These are phyloP conservation scores for Ancistrus triradiatus DNA, from an alignment of 2,113 vertebrate genomes.

Conservation along the genomic window DNA sequence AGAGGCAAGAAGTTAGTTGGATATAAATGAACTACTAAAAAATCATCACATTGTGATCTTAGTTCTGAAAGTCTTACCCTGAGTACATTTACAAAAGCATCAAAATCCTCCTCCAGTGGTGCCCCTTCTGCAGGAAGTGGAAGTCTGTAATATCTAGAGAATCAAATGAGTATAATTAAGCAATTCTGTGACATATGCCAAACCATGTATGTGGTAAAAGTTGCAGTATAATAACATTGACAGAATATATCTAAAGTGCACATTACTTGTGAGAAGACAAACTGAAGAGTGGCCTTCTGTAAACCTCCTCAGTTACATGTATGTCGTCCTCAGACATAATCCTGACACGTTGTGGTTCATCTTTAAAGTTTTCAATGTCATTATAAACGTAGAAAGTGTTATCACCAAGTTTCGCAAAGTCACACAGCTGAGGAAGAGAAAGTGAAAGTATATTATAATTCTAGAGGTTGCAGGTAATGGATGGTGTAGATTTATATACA, in stretches of 20 bases:
- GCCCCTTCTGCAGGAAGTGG: constrained; percentile 75
- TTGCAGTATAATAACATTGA: neutral
- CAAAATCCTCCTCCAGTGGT: constrained; percentile 75
- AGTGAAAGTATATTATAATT: neutral
- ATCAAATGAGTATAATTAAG: no score
- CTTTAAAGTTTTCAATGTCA: constrained; percentile 68
- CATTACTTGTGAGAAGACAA: constrained; percentile 73
- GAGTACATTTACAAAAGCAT: constrained; percentile 71
- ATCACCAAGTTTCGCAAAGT: constrained; percentile 77
- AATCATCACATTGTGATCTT: no score
- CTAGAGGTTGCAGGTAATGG: neutral
- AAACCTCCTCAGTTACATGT: constrained; percentile 77
- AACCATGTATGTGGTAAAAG: no score
- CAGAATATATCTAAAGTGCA: neutral
- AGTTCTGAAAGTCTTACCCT: constrained; percentile 65
- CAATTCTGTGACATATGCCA: no score
- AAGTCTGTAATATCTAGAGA: constrained; percentile 78
- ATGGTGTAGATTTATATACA: neutral
- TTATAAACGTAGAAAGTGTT: constrained; percentile 73
- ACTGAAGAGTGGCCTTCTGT: constrained; percentile 74
- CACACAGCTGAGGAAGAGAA: constrained; percentile 61
- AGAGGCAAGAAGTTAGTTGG: neutral
- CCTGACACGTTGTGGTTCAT: constrained; percentile 66
- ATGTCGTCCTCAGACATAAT: constrained; percentile 74
- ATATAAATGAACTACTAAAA: neutral